Base-by-base conservation (phyloP, 2,888 invertebrate species). In the Amblyjoppa fuscipennis region DNA sequence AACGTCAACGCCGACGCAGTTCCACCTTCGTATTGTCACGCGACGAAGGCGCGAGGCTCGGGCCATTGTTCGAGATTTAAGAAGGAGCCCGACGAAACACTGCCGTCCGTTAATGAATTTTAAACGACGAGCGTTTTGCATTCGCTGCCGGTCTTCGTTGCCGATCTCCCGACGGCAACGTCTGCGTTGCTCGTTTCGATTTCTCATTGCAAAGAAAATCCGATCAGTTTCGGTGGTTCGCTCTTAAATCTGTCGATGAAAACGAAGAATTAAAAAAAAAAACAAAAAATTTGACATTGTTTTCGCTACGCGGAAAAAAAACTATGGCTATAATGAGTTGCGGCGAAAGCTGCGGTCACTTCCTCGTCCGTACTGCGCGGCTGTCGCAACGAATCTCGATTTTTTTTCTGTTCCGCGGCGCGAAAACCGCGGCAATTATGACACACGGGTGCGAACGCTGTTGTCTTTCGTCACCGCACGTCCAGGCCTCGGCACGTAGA, bases 1-100 rank as follows among this genome's bases (percentile, higher is more conserved):
- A 25, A 71, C 81, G 74, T 81, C 69, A 86, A 89, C 76, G 84
- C 74, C 83, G 86, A 79, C 51, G 28, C 45, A 49, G 56, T 28
- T 59, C 56, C 51, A 66, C 64, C 69, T 51, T 70, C 38, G 51
- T 20, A 31, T 64, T n/a, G n/a, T 49, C 49, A 31, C 38, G 31
- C 66, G 38, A 73, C 79, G 34, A 45, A 51, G 41, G 38, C 64
- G 66, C n/a, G 16, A 49, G 87, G 87, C 82, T 28, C 28, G 77
- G 73, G 77, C 61, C 71, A 89, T 88, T 89, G 78, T 86, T 76
- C n/a, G 3, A 28, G 64, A 38, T 34, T 87, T 41, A 16, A 20
- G 34, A 34, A 76, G 84, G 85, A 87, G 87, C 68, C 70, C 11
- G n/a, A 16, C 31, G 49, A 87, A 87, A 81, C 88, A 74, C 64